phyloP scores from a whole-genome alignment of 2,888 invertebrate genomes.

The Drosophila rubida region DNA sequence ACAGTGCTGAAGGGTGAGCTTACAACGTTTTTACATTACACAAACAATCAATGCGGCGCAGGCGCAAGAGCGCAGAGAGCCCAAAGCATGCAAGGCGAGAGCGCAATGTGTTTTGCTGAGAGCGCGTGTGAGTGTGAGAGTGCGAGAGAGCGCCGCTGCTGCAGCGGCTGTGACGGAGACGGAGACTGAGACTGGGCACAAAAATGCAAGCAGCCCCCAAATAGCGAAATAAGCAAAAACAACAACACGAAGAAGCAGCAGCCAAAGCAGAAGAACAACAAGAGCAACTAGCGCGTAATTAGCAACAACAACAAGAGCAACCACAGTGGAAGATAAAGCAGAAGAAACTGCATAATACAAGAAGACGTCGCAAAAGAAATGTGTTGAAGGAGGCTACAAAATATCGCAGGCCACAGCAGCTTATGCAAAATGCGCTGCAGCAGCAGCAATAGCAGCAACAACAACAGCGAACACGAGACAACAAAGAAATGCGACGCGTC shows the following conservation, averaged over 20 bases:
- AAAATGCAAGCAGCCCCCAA: conserved; percentile 75
- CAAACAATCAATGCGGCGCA: conserved; percentile 77
- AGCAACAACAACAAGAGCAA: conserved; percentile 50
- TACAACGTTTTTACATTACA: conserved; percentile 70
- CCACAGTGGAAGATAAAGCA: conserved; percentile 50
- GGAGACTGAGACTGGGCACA: conserved; percentile 31
- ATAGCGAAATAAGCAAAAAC: conserved; percentile 52
- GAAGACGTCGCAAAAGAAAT: conserved; percentile 44
- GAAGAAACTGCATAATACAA: conserved; percentile 20
- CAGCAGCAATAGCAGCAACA: conserved; percentile 32
- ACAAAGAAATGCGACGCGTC: conserved; percentile 66
- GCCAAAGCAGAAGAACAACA: background rate
- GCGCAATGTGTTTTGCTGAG: conserved; percentile 4
- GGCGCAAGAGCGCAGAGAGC: conserved; percentile 51
- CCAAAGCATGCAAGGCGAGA: conserved; percentile 12
- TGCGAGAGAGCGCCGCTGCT: conserved; percentile 34
- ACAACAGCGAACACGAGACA: conserved; percentile 65
- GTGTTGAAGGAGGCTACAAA: conserved; percentile 31
- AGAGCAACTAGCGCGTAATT: conserved; percentile 56
- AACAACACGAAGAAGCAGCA: conserved; percentile 14
- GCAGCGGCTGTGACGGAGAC: conserved; percentile 8
- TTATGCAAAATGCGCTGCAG: conserved; percentile 61
- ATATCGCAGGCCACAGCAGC: conserved; percentile 38
- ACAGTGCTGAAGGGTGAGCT: conserved; percentile 42
- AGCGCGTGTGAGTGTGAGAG: conserved; percentile 6